Conservation (phyloP, 1,140 invertebrate genomes). For the Aleiodes sp. region DNA sequence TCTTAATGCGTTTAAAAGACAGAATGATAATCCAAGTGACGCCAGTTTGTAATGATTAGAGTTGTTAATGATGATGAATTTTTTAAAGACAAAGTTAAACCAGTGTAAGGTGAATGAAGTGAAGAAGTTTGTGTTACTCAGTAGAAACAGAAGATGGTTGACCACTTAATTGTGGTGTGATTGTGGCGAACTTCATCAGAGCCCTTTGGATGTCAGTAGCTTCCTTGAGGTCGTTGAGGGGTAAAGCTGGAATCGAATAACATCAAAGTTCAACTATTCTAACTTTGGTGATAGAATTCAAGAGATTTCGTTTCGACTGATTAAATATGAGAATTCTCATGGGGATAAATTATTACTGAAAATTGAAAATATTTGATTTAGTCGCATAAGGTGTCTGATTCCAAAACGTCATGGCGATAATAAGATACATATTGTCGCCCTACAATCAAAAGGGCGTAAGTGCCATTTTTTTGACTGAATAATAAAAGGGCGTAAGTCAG, state of each 20-base stretch:
- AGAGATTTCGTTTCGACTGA: too few relatives aligned
- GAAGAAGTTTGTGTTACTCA: background rate
- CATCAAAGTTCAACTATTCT: background rate
- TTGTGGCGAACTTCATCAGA: slow-evolving; percentile 6
- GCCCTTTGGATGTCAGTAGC: background rate
- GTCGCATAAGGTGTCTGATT: too few relatives aligned
- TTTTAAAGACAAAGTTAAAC: background rate
- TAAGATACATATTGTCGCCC: too few relatives aligned
- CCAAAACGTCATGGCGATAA: too few relatives aligned
- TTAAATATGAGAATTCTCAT: too few relatives aligned
- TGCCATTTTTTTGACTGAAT: too few relatives aligned
- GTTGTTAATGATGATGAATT: background rate
- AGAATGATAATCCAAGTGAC: too few relatives aligned
- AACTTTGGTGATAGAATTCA: too few relatives aligned
- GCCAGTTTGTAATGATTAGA: background rate
- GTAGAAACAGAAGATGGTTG: background rate
- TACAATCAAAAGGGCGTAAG: too few relatives aligned
- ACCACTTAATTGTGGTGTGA: slow-evolving; percentile 7
- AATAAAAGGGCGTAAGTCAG: too few relatives aligned
- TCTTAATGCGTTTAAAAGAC: background rate
- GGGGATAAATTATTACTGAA: too few relatives aligned
- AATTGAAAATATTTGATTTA: too few relatives aligned
- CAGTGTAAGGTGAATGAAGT: background rate
- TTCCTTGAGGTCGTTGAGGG: background rate
- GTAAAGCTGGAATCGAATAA: background rate